phyloP scores from a whole-genome alignment of 2,888 invertebrate species.

The Bruchidius siliquastri region DNA sequence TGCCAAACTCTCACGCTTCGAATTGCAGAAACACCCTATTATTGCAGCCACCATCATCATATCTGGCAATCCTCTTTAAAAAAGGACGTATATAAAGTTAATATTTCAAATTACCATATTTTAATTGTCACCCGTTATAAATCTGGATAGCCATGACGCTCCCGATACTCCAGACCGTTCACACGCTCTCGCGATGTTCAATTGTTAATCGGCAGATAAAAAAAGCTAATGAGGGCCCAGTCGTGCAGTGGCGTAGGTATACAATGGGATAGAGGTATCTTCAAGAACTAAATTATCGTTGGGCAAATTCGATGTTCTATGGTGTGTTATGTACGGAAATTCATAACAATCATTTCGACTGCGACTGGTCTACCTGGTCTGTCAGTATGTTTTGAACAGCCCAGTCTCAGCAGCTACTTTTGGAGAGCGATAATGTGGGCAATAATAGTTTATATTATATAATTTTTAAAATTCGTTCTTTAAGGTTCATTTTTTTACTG shows the following conservation, averaged over 20 bases:
- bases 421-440: too few species aligned
- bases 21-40: background rate
- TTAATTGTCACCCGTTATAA: constrained; percentile 45
- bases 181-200: constrained; percentile 43
- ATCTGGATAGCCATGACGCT: constrained; percentile 26
- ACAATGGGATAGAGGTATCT: too few species aligned
- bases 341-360: too few species aligned
- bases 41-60: background rate
- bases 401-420: too few species aligned
- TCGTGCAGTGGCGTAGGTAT: background rate
- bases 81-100: background rate
- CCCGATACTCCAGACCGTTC: constrained; percentile 29
- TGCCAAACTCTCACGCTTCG: background rate
- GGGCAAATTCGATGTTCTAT: too few species aligned
- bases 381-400: too few species aligned
- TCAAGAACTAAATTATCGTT: too few species aligned
- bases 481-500: too few species aligned
- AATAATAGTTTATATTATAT: too few species aligned
- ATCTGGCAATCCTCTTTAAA: background rate
- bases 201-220: constrained; percentile 38
- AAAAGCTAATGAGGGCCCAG: constrained; percentile 40
- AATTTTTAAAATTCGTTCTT: too few species aligned
- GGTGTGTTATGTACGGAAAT: too few species aligned
- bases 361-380: too few species aligned
- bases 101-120: constrained; percentile 37